Conservation (phyloP, 2,797 vertebrate genomes). For the Gymnopithys bicolor region DNA sequence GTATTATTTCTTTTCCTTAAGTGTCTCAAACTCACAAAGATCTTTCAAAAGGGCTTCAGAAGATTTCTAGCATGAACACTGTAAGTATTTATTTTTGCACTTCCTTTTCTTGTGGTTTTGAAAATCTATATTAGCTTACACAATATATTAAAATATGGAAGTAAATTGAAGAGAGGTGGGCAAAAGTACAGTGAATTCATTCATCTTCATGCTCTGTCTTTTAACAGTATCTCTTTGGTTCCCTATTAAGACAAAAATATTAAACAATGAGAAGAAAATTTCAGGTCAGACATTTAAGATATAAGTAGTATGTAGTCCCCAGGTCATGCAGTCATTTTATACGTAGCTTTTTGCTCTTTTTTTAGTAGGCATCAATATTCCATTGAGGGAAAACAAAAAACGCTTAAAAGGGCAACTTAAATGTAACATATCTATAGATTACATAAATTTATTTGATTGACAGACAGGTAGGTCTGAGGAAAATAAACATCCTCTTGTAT, state of each 20-base stretch:
- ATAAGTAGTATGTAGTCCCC: rapidly evolving
- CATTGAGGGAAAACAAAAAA: background rate
- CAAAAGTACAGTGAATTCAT: background rate
- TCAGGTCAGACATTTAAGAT: background rate
- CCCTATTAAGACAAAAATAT: background rate
- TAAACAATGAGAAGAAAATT: background rate
- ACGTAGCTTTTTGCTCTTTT: background rate
- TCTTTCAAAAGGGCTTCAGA: background rate
- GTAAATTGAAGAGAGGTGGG: background rate
- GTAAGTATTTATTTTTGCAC: background rate
- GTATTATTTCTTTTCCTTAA: background rate
- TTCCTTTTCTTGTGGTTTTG: background rate
- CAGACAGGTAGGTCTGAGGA: background rate
- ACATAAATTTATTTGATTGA: background rate
- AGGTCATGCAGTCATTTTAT: background rate
- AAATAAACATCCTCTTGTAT: background rate
- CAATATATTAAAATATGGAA: background rate
- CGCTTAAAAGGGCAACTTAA: background rate
- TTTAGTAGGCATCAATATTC: background rate
- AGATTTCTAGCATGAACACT: background rate
- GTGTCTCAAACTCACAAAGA: background rate
- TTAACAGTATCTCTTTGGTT: background rate
- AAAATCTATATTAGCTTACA: background rate
- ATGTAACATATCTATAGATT: background rate
- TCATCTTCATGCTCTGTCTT: background rate